Evolutionary conservation across 2,113 vertebrate species (phyloP), one percentile per base, ranked within the genome.

Genomic region (Cyanoramphus novaezelandiae): DNA sequence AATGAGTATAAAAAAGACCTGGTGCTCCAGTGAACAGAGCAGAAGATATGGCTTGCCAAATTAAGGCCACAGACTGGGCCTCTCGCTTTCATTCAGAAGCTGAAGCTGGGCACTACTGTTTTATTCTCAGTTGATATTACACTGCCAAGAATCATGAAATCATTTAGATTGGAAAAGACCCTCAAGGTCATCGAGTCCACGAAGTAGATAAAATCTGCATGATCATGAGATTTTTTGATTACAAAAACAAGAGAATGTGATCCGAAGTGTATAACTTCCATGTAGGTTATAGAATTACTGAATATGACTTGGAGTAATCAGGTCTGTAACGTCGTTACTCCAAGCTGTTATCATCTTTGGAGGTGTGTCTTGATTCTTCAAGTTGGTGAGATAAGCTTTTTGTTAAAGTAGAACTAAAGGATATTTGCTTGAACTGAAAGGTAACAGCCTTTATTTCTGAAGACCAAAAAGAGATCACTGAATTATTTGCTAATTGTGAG

Each of bases 401-500:
- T 67, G 23, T 78, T 96, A 68, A 96, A 96, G 82, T 89, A 94
- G 75, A 91, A 93, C 92, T 83, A 93, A 87, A 82, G 23, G 43
- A 57, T 79, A 67, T 91, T 90, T 93, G 18, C n/a, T 55, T 93
- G 69, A 95, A 55, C 85, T 77, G 55, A 79, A 79, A 79, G 23
- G 72, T 93, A 59, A 43, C 39, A 88, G 24, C 17, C 21, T 47
- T 90, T 72, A 67, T 85, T 90, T 96, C 95, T 90, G 86, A 82
- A 97, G 91, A 96, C 76, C 78, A 72, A 89, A 59, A 91, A 92
- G 44, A 96, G 87, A 96, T 97, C 84, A 95, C 92, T 98, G 95
- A 98, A 97, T 98, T 98, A 98, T 98, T 98, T 97, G 86, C 96
- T 98, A 98, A 98, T 98, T 98, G 95, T 95, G 90, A 97, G 94